Percentiles rank a stretch among this genome's conserved stretches.
phyloP scores from a whole-genome alignment of 2,797 vertebrate genomes.

The Oreochromis grahami region DNA sequence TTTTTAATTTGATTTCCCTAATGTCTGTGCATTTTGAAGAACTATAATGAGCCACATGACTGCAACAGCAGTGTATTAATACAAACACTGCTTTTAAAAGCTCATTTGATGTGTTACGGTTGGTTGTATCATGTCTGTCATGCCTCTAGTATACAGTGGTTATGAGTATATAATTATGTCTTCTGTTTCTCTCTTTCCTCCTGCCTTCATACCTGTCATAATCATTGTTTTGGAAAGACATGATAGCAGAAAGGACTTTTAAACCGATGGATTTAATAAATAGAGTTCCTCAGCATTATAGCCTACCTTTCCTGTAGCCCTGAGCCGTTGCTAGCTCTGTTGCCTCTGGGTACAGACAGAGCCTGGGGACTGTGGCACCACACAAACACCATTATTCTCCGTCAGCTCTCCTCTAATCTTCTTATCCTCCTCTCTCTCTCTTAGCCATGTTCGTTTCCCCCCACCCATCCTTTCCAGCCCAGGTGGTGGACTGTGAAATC shows the following conservation, averaged over 20 bases:
- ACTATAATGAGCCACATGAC: neutral
- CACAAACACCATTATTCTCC: conserved; percentile 38
- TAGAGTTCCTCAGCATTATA: neutral
- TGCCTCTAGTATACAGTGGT: neutral
- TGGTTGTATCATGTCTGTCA: neutral
- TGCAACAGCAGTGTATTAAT: neutral
- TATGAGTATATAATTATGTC: neutral
- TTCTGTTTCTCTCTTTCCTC: neutral
- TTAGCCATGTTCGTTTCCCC: neutral
- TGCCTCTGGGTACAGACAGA: conserved; percentile 48
- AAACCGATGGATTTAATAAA: conserved; percentile 15
- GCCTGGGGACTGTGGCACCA: conserved; percentile 28
- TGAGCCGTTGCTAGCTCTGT: conserved; percentile 35
- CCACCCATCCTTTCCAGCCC: neutral
- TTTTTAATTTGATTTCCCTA: neutral
- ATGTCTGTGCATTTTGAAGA: neutral
- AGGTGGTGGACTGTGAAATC: conserved; percentile 32
- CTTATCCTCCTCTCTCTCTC: neutral
- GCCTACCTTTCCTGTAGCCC: neutral
- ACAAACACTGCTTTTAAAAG: neutral
- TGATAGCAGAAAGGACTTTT: neutral
- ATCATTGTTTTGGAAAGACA: neutral
- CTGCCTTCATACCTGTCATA: neutral
- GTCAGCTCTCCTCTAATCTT: conserved; percentile 10
- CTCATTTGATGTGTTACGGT: neutral